Base-by-base conservation (phyloP, 2,797 vertebrate species). In the Scleropages formosus region DNA sequence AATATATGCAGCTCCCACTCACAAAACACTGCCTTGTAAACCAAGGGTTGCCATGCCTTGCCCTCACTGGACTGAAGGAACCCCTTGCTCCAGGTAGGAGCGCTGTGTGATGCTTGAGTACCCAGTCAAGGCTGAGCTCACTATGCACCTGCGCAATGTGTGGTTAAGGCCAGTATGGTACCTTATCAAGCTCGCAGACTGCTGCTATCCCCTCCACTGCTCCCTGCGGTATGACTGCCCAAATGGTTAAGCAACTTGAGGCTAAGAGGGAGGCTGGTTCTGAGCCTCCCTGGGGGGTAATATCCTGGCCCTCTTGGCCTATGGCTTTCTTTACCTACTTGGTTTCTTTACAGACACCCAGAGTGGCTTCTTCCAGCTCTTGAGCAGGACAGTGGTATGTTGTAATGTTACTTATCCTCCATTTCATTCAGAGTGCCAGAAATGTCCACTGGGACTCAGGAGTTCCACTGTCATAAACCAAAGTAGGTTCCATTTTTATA, bases 371-470 rank as follows among this genome's bases (percentile, higher is more conserved):
- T 65, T 20, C 18, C 56, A 22, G 11, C 15, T 20, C 26, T 26
- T 15, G 27, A 27, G 22, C 9, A 22, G 0, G 1, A 31, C 63
- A 26, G 31, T 22, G 65, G 4, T 10, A 26, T 0, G 7, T 26
- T 16, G 63, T 65, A 10, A 3, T 16, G 2, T 4, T 16, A 16
- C 63, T n/a, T 58, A 4, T 13, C 13, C 58, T 58, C 6, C 2
- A 53, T n/a, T 58, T 1, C 24, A 53, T 71, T 56, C 27, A 39
- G 31, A 39, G 31, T 39, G 31, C 31, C 31, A 63, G 84, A 90
- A 90, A 90, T 89, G 90, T 90, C 91, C 82, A 85, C 84, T 90
- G 87, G 91, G 88, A 88, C 90, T 84, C 74, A 62, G 22, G 80
- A 78, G 80, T 78, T 85, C 83, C 87, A 87, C 88, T 86, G 90